Percentiles rank a stretch among this genome's conserved stretches.
Evolutionary conservation across 2,113 vertebrate genomes (phyloP).

Genomic region (Falco punctatus): DNA sequence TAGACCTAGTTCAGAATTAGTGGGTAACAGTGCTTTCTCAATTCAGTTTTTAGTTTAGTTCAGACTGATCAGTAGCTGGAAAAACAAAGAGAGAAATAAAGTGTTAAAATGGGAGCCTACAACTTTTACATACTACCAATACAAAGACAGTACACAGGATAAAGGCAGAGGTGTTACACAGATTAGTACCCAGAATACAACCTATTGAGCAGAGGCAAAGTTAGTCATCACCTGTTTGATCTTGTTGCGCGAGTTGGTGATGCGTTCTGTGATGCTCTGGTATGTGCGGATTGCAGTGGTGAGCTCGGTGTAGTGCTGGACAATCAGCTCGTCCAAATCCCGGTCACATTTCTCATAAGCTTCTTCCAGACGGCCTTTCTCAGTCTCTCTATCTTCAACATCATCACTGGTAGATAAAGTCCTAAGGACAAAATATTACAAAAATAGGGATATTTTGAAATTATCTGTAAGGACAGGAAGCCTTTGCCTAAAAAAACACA

Average conservation of each 20-base stretch:
- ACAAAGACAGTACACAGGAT: not conserved
- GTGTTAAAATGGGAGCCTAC: not conserved
- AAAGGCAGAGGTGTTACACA: too few species aligned
- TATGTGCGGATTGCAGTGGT: constrained; percentile 97
- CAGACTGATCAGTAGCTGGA: not conserved
- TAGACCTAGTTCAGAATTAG: not conserved
- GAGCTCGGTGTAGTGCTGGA: constrained; percentile 95
- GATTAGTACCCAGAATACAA: not conserved
- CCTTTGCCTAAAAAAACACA: not conserved
- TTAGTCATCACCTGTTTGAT: constrained; percentile 86
- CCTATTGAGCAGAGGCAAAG: fast-evolving
- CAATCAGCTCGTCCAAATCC: constrained; percentile 91
- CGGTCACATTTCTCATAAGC: constrained; percentile 95
- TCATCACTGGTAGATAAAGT: constrained; percentile 94
- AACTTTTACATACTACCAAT: too few species aligned
- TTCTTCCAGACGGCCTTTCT: constrained; percentile 93
- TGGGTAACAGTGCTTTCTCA: not conserved
- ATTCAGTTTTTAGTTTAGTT: not conserved
- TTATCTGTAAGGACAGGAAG: not conserved
- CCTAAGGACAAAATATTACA: constrained; percentile 50
- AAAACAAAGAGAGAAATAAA: not conserved
- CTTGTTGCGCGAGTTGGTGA: constrained; percentile 95
- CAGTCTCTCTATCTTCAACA: constrained; percentile 92
- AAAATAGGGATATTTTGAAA: not conserved
- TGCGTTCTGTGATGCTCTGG: constrained; percentile 98